These are phyloP conservation scores for Loripinus fragilis DNA, from an alignment of 2,888 invertebrate species.

Conservation along the genomic window DNA sequence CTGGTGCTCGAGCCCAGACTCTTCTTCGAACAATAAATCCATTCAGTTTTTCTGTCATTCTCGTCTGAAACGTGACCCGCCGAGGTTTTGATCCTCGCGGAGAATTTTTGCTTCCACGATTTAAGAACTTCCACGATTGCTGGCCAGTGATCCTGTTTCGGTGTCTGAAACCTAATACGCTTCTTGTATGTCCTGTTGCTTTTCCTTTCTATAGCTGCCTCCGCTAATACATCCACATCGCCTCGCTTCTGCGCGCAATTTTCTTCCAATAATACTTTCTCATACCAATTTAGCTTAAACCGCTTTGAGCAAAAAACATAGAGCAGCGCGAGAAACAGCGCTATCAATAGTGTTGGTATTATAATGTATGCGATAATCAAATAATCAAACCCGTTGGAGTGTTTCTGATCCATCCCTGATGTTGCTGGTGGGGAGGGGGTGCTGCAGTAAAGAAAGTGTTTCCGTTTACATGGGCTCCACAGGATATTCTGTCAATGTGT, in stretches of 20 bases:
- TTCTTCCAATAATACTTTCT: conserved; percentile 86
- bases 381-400: conserved; percentile 19
- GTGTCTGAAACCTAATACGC: conserved; percentile 9
- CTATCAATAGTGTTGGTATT: conserved; percentile 29
- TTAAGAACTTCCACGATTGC: conserved; percentile 58
- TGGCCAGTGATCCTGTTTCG: background rate
- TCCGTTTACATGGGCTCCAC: too few relatives aligned
- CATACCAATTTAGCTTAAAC: conserved; percentile 87
- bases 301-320: conserved; percentile 86
- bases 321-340: conserved; percentile 76
- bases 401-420: background rate
- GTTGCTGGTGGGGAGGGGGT: too few relatives aligned
- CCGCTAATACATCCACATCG: conserved; percentile 5
- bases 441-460: too few relatives aligned
- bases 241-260: background rate
- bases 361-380: conserved; percentile 40
- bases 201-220: conserved; percentile 1
- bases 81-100: conserved; percentile 53
- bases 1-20: conserved; percentile 78
- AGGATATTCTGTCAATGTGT: too few relatives aligned
- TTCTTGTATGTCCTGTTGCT: background rate
- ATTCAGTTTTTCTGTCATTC: conserved; percentile 45
- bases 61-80: conserved; percentile 27
- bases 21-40: conserved; percentile 62
- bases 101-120: conserved; percentile 47